Base-by-base conservation (phyloP, 1,140 invertebrate species). In the Nasonia vitripennis region DNA sequence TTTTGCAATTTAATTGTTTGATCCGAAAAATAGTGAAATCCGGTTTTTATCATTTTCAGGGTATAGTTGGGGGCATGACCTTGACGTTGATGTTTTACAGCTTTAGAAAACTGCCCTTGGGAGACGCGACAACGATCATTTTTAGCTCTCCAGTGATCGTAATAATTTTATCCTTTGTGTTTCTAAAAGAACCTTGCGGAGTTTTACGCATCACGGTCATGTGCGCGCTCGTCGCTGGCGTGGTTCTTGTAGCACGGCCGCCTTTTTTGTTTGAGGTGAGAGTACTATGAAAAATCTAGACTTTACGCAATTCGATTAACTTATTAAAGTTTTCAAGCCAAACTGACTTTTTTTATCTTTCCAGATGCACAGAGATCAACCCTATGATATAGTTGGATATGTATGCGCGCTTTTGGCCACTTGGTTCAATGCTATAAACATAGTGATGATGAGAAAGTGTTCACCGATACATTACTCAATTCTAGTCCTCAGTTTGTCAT, bases 121-220 rank as follows among this genome's bases (percentile, higher is more conserved):
- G 94, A 3, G 94, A 95, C 91, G 94, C 95, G 12, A 94, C 95
- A 2, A 94, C 94, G 5, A 95, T 95, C 23, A 95, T 95, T 86
- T 94, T 95, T 86, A 95, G 94, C 87, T 95, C 94, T 51, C 94
- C 94, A 12, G 94, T 95, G 0, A 94, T 95, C 75, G 94, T 95
- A 7, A 94, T 94, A 84, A 90, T 93, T 0, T 88, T 95, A 68
- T 95, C 94, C 5, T 94, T 94, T 85, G 82, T 95, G 37, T 94
- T 94, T 83, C 89, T 95, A 0, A 92, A 93, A 86, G 94, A 95
- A 88, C 94, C 94, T 10, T 95, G 94, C 88, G 94, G 94, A 62
- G 89, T 94, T 80, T 92, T 94, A 37, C 91, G 95, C 6, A 92
- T 94, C 9, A 87, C 94, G 9, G 94, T 95, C 2, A 92, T 95